Evolutionary conservation across 2,113 vertebrate species (phyloP), one percentile per base, ranked within the genome.

Genomic region (Eulemur rufifrons): DNA sequence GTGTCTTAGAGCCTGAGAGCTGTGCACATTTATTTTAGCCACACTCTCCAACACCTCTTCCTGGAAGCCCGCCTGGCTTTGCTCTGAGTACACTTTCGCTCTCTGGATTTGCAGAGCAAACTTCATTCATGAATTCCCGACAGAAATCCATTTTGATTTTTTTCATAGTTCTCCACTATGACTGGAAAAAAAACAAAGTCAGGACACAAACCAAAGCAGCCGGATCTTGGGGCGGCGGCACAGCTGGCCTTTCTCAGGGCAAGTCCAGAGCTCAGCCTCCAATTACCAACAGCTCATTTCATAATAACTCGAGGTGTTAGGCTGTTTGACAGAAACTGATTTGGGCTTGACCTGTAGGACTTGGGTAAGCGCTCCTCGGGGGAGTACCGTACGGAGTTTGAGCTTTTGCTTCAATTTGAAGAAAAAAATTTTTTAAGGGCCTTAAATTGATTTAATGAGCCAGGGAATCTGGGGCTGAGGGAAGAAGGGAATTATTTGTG

Each of bases 291-390:
- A 92, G 97, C 71, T 91, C 83, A 63, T 97, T 98, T 98, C 82
- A 94, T 98, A 98, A 99, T 98, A 98, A 98, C 83, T 95, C 8
- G 96, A 98, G 98, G 98, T 98, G 98, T 98, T 98, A 98, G 98
- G 97, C 89, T 98, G 97, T 97, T 98, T 98, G 98, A 98, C 97
- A 98, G 98, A 98, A 98, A 98, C 85, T 96, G 98, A 97, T 89
- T 98, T 97, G 98, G 97, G 95, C 95, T 94, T 98, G 98, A 98
- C 98, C 98, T 95, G 85, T n/a, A 96, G 95, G 94, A 91, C 97
- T 97, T 95, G 95, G 90, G 85, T 87, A 98, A 98, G 97, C 56
- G 71, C 97, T 96, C 95, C 98, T 98, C 96, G 32, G 89, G 98
- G 94, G 98, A 98, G 77, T 89, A 47, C 29, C 17, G 42, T 47